Evolutionary conservation across 37 sponge, comb jelly and placozoan genomes (phyloP).

Genomic region (Geodia barretti): DNA sequence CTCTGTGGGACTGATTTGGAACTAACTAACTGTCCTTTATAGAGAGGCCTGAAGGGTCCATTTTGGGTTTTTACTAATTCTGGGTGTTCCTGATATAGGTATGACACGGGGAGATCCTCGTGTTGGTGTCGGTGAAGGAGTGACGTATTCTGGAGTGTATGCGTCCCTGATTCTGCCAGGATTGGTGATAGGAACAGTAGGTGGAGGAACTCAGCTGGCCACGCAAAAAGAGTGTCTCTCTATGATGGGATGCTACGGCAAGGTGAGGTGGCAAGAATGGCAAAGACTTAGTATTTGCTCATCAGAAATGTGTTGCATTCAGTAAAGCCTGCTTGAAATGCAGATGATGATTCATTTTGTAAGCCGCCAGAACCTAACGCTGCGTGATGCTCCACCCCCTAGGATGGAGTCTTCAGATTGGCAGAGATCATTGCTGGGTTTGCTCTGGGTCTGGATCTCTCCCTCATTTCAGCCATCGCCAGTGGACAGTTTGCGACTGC

Average conservation of each 20-base stretch:
- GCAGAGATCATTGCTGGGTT: conserved; percentile 78
- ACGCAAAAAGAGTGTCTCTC: conserved; percentile 82
- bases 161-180: conserved; percentile 54
- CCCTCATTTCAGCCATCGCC: conserved; percentile 60
- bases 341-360: neutral
- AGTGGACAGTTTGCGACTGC: conserved; percentile 82
- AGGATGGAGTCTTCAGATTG: conserved; percentile 49
- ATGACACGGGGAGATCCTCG: too few species aligned
- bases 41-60: too few species aligned
- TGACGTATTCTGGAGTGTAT: conserved; percentile 64
- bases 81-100: too few species aligned
- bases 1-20: too few species aligned
- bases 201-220: conserved; percentile 76
- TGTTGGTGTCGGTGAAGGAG: too few species aligned
- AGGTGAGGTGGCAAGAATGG: too few species aligned
- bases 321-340: neutral
- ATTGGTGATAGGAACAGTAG: conserved; percentile 68
- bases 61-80: too few species aligned
- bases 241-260: conserved; percentile 79
- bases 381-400: too few species aligned
- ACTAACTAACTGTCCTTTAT: too few species aligned
- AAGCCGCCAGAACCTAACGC: too few species aligned
- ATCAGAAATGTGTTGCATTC: neutral
- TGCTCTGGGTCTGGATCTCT: conserved; percentile 69
- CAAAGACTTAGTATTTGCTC: too few species aligned